Evolutionary conservation across 2,797 vertebrate genomes (phyloP), one percentile per base, ranked within the genome.

Genomic region (Lepidocolaptes lacrymiger): DNA sequence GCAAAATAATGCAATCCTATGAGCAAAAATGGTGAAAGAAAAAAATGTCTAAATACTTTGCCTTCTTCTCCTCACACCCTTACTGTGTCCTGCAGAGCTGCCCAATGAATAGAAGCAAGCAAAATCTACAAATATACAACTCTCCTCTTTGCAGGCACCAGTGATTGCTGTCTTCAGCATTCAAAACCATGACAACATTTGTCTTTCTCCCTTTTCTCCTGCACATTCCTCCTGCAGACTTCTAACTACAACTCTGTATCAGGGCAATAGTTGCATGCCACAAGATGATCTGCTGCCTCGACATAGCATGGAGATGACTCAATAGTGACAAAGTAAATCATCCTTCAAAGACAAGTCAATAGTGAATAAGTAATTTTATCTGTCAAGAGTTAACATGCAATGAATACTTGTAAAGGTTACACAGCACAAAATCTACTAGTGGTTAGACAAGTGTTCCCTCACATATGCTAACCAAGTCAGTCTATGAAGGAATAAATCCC

Each of bases 351-450:
- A 56, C 59, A 94, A 95, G 73, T 89, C 94, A 95, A 67, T 88
- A 84, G 74, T 28, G 92, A 95, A 71, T 73, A 93, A 88, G 87
- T 81, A 86, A 91, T 93, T 91, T 85, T 94, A 89, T 91, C 93
- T 93, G 92, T 94, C 91, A 96, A 89, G 93, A 95, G 74, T 81
- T 88, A 89, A 63, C 17, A 55, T 58, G 89, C 89, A 96, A 88
- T 74, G 87, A 88, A 95, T 95, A 94, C 81, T 72, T 92, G 68
- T 19, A 88, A 91, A 95, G 39, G 82, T 94, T 90, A 80, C 79
- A 75, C 89, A 69, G 81, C 75, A 82, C 30, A 86, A 95, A 95
- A 91, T 72, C 71, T 81, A 71, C 75, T 28, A 89, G 85, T 67
- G 81, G 85, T 73, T 86, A 93, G 91, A 90, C 10, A 9, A 15